Evolutionary conservation across 2,888 invertebrate species (phyloP).

Genomic region (Caenorhabditis sp.): DNA sequence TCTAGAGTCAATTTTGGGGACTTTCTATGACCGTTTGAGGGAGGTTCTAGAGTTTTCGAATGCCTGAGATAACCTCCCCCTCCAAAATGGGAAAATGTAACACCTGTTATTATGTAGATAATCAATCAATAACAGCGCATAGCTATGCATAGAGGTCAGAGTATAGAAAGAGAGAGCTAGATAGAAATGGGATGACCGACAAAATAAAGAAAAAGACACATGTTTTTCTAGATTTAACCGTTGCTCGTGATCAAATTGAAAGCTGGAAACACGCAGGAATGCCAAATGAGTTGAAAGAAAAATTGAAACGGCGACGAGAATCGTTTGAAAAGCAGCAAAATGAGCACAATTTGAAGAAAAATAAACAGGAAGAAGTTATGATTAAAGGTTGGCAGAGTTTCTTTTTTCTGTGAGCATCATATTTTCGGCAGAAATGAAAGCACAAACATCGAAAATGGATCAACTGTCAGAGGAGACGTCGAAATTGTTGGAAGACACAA

Average conservation of each 20-base stretch:
- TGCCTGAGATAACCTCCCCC: too few species aligned
- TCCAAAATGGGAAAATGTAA: too few species aligned
- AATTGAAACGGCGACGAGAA: constrained; percentile 28
- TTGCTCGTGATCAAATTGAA: constrained; percentile 26
- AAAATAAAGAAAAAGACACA: too few species aligned
- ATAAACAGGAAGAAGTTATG: constrained; percentile 14
- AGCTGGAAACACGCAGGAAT: constrained; percentile 21
- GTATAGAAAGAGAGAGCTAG: too few species aligned
- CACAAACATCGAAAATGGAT: constrained; percentile 3
- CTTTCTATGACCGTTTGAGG: too few species aligned
- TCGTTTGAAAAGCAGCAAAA: constrained; percentile 24
- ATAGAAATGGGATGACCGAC: too few species aligned
- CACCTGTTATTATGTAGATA: too few species aligned
- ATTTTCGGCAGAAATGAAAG: constrained; percentile 23
- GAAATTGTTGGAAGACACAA: background rate
- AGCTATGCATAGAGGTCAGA: too few species aligned
- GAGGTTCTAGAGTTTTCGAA: too few species aligned
- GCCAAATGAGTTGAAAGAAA: constrained; percentile 28
- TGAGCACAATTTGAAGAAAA: constrained; percentile 22
- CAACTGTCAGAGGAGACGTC: background rate
- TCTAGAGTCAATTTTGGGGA: too few species aligned
- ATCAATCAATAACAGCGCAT: too few species aligned
- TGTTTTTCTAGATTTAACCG: constrained; percentile 5
- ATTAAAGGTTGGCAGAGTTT: constrained; percentile 12
- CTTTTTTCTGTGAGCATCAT: background rate